Percentiles rank a stretch among this genome's conserved stretches.
These are phyloP conservation scores for Micrastur ruficollis DNA, from an alignment of 2,797 vertebrate genomes.

Conservation along the genomic window DNA sequence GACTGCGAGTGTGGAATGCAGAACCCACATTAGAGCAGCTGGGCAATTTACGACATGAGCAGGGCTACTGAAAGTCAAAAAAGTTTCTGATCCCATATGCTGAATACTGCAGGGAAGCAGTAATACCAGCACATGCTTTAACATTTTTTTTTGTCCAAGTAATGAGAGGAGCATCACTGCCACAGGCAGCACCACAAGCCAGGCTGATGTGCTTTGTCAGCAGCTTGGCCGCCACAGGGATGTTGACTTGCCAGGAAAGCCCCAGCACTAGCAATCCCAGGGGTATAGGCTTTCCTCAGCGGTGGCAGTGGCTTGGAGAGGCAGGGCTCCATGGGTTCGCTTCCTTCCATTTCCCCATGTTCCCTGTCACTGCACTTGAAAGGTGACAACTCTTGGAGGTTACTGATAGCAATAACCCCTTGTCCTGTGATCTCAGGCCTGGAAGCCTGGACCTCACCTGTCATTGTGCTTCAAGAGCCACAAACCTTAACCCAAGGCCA, in stretches of 20 bases:
- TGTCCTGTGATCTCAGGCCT: neutral
- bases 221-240: neutral
- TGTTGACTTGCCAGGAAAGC: too few species aligned
- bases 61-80: neutral
- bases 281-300: neutral
- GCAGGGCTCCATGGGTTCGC: neutral
- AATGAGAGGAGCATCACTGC: rapidly evolving
- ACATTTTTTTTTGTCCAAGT: neutral
- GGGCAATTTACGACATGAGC: neutral
- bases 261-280: neutral
- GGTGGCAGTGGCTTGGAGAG: rapidly evolving
- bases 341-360: rapidly evolving
- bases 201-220: too few species aligned
- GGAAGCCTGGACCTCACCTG: neutral
- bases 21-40: neutral
- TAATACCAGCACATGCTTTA: neutral
- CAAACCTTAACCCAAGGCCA: neutral
- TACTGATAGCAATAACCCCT: neutral
- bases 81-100: neutral
- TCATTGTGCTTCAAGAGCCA: neutral
- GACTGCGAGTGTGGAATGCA: neutral
- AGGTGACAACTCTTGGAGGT: neutral
- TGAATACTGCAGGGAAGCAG: neutral
- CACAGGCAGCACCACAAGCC: neutral
- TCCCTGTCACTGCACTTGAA: neutral